phyloP scores from a whole-genome alignment of 2,888 invertebrate genomes.

The Pyrgus malvae region DNA sequence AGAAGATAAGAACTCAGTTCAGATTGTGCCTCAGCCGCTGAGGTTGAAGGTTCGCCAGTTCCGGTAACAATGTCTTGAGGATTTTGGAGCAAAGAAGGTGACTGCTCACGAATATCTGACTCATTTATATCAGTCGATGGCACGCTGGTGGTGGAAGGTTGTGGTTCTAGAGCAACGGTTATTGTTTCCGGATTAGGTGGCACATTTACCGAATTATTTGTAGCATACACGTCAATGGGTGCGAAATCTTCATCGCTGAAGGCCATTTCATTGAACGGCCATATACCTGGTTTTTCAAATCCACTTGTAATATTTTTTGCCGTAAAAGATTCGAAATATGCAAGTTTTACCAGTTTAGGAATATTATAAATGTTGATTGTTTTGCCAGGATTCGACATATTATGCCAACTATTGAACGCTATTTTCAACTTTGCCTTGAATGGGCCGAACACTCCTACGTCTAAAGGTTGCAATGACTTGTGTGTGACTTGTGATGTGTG shows the following conservation, averaged over 20 bases:
- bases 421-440: too few relatives aligned
- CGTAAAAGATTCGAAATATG: background rate
- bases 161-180: background rate
- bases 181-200: background rate
- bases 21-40: background rate
- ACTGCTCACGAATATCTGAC: background rate
- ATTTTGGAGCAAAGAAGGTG: background rate
- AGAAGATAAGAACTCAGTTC: background rate
- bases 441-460: too few relatives aligned
- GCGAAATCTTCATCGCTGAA: background rate
- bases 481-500: too few relatives aligned
- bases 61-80: background rate
- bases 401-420: too few relatives aligned
- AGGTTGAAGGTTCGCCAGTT: background rate
- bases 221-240: background rate
- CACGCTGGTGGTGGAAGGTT: background rate
- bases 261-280: background rate
- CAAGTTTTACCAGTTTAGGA: too few relatives aligned
- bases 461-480: too few relatives aligned
- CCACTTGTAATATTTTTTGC: background rate
- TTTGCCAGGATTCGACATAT: too few relatives aligned
- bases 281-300: background rate
- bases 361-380: too few relatives aligned
- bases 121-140: background rate
- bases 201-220: background rate